phyloP scores from a whole-genome alignment of 2,113 vertebrate species.

The Saimiri boliviensis region DNA sequence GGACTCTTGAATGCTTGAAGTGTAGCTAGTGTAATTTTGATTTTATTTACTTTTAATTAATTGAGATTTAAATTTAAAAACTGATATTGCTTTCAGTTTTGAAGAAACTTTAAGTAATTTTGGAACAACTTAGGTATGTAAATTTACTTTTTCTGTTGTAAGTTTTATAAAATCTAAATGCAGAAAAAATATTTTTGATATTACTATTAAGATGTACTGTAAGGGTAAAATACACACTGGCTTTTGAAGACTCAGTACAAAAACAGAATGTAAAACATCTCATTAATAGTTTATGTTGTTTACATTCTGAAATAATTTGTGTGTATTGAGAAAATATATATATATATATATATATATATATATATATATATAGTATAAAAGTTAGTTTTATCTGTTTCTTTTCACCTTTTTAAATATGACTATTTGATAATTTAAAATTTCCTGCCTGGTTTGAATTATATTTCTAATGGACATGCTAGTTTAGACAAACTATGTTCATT shows the following conservation, averaged over 20 bases:
- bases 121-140: background rate
- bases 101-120: background rate
- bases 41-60: background rate
- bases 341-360: too few relatives aligned
- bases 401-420: background rate
- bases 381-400: background rate
- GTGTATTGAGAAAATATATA: background rate
- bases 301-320: background rate
- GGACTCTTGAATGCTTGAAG: background rate
- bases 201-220: background rate
- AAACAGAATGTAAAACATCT: background rate
- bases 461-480: background rate
- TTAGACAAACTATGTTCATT: background rate
- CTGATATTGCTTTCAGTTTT: background rate
- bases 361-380: background rate
- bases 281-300: constrained; percentile 2
- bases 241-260: background rate
- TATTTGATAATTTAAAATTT: background rate
- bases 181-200: background rate
- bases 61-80: background rate
- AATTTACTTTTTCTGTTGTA: background rate
- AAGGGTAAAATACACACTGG: background rate
- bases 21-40: background rate
- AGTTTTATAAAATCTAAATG: constrained; percentile 10
- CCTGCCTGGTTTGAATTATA: background rate